phyloP scores from a whole-genome alignment of 2,113 vertebrate species.

The Cricetomys ansorgei region DNA sequence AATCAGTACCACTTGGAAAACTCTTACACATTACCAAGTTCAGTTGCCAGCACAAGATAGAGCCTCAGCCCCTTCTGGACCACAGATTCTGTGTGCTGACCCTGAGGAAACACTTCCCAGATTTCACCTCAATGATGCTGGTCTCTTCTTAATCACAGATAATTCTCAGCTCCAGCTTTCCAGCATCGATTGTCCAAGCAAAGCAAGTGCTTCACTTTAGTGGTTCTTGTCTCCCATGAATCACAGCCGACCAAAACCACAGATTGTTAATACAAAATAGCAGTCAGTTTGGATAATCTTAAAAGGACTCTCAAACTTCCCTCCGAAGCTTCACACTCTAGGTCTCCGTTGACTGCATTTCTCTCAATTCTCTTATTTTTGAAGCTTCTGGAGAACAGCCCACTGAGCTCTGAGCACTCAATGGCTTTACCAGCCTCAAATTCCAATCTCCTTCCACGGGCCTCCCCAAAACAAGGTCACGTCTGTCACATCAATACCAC shows the following conservation, averaged over 20 bases:
- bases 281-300: neutral
- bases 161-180: neutral
- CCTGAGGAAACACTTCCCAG: neutral
- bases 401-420: neutral
- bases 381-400: neutral
- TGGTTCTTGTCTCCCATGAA: neutral
- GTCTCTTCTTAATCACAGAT: neutral
- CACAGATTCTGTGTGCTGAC: neutral
- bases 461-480: neutral
- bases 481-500: neutral
- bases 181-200: neutral
- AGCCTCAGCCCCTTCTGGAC: neutral
- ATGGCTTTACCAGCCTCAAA: neutral
- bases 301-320: neutral
- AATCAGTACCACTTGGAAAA: neutral
- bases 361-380: neutral
- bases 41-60: neutral
- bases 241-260: neutral
- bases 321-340: neutral
- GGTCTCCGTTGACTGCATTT: neutral
- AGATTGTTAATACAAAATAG: neutral
- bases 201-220: neutral
- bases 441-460: neutral
- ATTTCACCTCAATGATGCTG: neutral
- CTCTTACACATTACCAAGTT: neutral